phyloP scores from a whole-genome alignment of 2,888 invertebrate species.

The Watsonalla cultraria region DNA sequence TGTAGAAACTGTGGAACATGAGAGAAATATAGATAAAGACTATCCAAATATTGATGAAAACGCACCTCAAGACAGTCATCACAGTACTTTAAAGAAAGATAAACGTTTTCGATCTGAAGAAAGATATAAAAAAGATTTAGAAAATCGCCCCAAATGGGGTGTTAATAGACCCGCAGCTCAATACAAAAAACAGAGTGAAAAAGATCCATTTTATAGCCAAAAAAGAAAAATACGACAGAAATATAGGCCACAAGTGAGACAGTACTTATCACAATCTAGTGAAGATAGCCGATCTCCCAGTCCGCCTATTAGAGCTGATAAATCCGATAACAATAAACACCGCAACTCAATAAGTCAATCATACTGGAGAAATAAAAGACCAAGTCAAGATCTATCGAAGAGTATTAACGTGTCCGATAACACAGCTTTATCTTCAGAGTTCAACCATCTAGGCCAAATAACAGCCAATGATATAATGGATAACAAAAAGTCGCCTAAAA shows the following conservation, averaged over 20 bases:
- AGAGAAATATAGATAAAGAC: constrained; percentile 73
- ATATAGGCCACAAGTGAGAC: constrained; percentile 77
- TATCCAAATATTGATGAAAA: constrained; percentile 72
- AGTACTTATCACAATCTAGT: constrained; percentile 79
- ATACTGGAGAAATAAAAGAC: constrained; percentile 70
- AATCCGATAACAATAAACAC: constrained; percentile 56
- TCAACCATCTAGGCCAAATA: constrained; percentile 71
- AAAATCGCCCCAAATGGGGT: constrained; percentile 86
- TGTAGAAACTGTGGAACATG: constrained; percentile 53
- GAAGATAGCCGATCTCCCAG: constrained; percentile 81
- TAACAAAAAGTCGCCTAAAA: constrained; percentile 59
- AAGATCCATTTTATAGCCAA: constrained; percentile 90
- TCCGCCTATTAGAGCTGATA: constrained; percentile 65
- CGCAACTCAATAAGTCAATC: constrained; percentile 72
- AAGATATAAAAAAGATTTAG: constrained; percentile 76
- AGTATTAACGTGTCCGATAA: constrained; percentile 40
- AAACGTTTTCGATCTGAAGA: constrained; percentile 75
- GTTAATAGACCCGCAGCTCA: constrained; percentile 88
- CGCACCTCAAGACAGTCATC: constrained; percentile 68
- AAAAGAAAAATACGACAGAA: constrained; percentile 83
- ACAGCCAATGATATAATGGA: constrained; percentile 51
- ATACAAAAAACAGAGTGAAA: constrained; percentile 93
- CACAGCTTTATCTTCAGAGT: constrained; percentile 64
- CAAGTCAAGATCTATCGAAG: constrained; percentile 64
- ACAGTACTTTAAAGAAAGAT: constrained; percentile 72